phyloP scores from a whole-genome alignment of 2,797 vertebrate genomes.

The Enteromius trimaculatus region DNA sequence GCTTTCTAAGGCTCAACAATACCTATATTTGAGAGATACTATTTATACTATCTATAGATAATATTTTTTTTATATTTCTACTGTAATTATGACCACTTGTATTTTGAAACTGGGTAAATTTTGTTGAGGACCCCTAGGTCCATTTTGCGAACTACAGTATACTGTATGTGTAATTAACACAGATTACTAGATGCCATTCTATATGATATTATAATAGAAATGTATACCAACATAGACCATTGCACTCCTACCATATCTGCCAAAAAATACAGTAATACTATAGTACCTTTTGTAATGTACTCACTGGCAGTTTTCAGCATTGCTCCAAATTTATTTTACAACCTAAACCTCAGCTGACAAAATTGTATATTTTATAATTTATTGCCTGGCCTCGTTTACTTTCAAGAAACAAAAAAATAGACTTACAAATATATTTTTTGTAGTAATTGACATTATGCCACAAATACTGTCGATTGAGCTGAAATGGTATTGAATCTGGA shows the following conservation, averaged over 20 bases:
- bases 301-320: not conserved
- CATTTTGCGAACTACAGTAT: not conserved
- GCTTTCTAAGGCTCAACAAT: not conserved
- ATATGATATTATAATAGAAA: not conserved
- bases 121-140: not conserved
- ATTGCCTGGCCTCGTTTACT: not conserved
- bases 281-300: not conserved
- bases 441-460: not conserved
- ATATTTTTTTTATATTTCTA: not conserved
- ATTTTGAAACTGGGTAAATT: not conserved
- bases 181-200: not conserved
- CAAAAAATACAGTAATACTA: not conserved
- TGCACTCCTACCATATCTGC: not conserved
- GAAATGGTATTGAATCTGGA: not conserved
- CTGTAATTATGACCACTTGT: not conserved
- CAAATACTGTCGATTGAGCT: not conserved
- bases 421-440: not conserved
- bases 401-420: not conserved
- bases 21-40: not conserved
- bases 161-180: not conserved
- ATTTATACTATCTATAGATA: no score
- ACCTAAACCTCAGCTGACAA: not conserved
- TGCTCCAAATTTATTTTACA: not conserved
- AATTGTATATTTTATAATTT: not conserved
- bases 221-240: not conserved